Conservation (phyloP, 2,888 invertebrate species). For the Holacanthella duospinosa region DNA sequence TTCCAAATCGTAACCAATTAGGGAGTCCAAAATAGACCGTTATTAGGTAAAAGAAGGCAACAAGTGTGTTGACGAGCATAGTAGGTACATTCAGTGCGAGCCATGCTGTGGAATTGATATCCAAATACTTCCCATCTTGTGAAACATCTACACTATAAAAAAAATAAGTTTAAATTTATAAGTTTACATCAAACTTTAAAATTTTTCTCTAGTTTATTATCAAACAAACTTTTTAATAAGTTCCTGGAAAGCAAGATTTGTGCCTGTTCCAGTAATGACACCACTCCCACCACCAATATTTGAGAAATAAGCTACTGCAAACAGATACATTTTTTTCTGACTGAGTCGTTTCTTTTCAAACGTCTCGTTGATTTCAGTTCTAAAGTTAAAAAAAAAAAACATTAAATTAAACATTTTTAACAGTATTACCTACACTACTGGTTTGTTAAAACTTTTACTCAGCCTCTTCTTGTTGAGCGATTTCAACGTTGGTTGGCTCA, state of each 20-base stretch:
- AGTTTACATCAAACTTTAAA: background rate
- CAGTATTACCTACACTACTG: too few species aligned
- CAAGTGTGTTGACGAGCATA: conserved; percentile 65
- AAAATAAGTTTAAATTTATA: too few species aligned
- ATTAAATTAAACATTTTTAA: too few species aligned
- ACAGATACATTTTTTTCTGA: conserved; percentile 28
- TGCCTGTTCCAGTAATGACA: conserved; percentile 32
- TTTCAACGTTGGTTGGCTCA: too few species aligned
- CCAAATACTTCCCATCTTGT: conserved; percentile 34
- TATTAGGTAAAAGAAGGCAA: conserved; percentile 69
- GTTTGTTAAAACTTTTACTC: too few species aligned
- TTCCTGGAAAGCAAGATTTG: conserved; percentile 30
- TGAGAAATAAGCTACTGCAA: conserved; percentile 31
- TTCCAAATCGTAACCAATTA: conserved; percentile 7
- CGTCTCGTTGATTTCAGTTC: background rate
- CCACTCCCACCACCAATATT: conserved; percentile 39
- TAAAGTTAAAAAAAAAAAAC: background rate
- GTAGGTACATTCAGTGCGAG: conserved; percentile 76
- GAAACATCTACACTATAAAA: conserved; percentile 20
- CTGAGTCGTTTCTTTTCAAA: conserved; percentile 5
- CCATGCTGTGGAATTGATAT: conserved; percentile 72
- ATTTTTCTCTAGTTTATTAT: background rate
- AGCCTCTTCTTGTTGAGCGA: too few species aligned
- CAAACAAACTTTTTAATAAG: conserved; percentile 19
- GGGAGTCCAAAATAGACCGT: conserved; percentile 65